These are phyloP conservation scores for Myotis pilosus DNA, from an alignment of 2,797 vertebrate species.

Conservation along the genomic window DNA sequence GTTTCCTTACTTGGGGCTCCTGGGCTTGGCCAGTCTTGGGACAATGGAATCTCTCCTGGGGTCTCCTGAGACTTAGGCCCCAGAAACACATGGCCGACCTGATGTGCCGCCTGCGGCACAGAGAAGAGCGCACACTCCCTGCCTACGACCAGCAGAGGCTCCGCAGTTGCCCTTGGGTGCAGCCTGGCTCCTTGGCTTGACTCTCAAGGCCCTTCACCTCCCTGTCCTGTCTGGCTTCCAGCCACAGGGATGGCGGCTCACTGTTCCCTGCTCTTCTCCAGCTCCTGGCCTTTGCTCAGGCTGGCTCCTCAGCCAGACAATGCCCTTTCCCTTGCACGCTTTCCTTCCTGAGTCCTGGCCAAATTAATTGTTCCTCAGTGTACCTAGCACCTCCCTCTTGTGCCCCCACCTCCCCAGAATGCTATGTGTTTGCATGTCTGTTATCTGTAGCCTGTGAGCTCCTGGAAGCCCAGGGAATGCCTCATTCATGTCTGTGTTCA, in stretches of 20 bases:
- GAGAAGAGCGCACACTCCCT: too few species aligned
- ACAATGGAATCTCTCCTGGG: neutral
- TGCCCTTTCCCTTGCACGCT: neutral
- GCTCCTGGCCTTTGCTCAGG: neutral
- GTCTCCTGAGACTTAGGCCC: neutral
- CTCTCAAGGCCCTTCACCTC: neutral
- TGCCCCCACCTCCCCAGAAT: neutral
- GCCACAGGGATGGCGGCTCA: neutral
- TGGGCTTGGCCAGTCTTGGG: neutral
- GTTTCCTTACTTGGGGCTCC: neutral
- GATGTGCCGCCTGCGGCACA: rapidly evolving
- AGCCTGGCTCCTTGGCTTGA: neutral
- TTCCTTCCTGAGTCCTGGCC: neutral
- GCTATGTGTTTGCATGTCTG: neutral
- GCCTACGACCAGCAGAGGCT: neutral
- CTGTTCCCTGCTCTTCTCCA: neutral
- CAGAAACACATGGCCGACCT: neutral
- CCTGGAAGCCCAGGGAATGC: neutral
- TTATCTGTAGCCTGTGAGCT: neutral
- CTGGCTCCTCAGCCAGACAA: neutral
- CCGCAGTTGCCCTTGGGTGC: rapidly evolving
- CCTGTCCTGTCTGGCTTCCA: neutral
- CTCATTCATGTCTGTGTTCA: neutral
- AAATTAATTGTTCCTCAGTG: neutral
- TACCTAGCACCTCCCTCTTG: neutral